Evolutionary conservation across 2,888 invertebrate species (phyloP).

Genomic region (Dastarcus helophoroides): DNA sequence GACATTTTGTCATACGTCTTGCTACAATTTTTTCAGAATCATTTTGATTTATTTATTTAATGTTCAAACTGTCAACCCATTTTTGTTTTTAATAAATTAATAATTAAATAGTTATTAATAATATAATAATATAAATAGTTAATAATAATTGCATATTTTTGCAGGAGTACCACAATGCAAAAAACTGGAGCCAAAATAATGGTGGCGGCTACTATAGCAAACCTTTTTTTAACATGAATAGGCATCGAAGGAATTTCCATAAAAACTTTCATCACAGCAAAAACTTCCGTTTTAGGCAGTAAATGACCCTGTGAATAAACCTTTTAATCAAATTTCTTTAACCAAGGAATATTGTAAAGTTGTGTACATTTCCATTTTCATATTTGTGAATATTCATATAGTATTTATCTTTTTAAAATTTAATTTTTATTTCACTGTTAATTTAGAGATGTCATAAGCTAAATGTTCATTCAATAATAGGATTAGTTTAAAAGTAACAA

Average conservation of each 20-base stretch:
- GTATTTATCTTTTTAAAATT: too few species aligned
- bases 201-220: constrained; percentile 23
- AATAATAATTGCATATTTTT: too few species aligned
- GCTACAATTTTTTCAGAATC: too few species aligned
- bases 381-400: too few species aligned
- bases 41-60: too few species aligned
- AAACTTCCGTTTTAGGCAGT: constrained; percentile 33
- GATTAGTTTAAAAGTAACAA: too few species aligned
- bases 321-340: too few species aligned
- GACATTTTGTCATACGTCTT: too few species aligned
- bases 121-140: constrained; percentile 1
- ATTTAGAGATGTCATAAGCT: too few species aligned
- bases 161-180: constrained; percentile 39
- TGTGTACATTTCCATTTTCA: constrained; percentile 12
- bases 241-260: constrained; percentile 31
- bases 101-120: constrained; percentile 1
- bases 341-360: constrained; percentile 12
- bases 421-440: too few species aligned
- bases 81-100: neutral
- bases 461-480: too few species aligned
- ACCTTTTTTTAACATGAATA: constrained; percentile 27
- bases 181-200: constrained; percentile 35
- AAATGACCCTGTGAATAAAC: constrained; percentile 18
- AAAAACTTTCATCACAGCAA: constrained; percentile 32
- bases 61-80: too few species aligned